Evolutionary conservation across 37 sponge, comb jelly and placozoan species (phyloP).

Genomic region (Beroe forskalii): DNA sequence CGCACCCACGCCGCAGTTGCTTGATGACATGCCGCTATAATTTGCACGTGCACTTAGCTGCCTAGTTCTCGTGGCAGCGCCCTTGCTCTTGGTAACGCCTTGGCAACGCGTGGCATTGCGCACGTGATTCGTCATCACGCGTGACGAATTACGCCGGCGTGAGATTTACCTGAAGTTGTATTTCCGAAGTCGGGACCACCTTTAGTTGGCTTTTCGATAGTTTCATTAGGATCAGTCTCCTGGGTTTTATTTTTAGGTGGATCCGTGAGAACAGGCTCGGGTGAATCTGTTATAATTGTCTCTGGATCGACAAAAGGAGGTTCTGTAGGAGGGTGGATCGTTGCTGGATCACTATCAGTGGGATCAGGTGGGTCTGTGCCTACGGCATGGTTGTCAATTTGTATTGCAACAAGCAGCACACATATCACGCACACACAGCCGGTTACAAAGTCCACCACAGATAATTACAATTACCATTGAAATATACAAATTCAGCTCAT

Average conservation of each 20-base stretch:
- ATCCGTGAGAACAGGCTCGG: not conserved
- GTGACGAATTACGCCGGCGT: too few relatives aligned
- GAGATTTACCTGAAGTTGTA: not conserved
- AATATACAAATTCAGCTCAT: not conserved
- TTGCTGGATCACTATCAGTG: not conserved
- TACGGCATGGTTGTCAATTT: not conserved
- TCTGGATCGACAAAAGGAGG: not conserved
- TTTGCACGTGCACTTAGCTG: not conserved
- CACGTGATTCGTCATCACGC: not conserved
- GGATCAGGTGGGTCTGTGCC: not conserved
- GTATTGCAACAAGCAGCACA: not conserved
- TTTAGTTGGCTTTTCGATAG: not conserved
- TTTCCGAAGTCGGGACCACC: not conserved
- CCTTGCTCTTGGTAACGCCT: too few relatives aligned
- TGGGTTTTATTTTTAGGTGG: not conserved
- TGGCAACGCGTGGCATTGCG: not conserved
- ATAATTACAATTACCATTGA: not conserved
- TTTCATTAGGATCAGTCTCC: not conserved
- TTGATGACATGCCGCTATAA: not conserved
- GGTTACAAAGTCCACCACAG: too few relatives aligned
- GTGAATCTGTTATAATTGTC: not conserved
- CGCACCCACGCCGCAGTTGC: too few relatives aligned
- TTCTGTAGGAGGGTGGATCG: not conserved
- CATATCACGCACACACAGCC: not conserved
- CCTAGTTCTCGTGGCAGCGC: not conserved